Evolutionary conservation across 2,113 vertebrate genomes (phyloP).

Genomic region (Platysternon megacephalum): DNA sequence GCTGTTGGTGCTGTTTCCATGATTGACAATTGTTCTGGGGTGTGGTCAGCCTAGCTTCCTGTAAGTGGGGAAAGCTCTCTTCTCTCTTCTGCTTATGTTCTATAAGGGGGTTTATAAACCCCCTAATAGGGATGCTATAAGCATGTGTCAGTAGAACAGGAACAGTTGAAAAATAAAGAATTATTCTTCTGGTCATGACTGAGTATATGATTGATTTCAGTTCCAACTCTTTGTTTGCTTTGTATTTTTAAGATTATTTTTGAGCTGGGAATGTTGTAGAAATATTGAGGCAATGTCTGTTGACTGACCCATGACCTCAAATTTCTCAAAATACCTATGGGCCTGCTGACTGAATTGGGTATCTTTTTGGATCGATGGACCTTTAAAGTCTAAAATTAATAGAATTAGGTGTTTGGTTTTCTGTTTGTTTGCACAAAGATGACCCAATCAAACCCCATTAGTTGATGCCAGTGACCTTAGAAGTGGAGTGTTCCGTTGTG

Average conservation of each 20-base stretch:
- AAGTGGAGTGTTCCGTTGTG: background rate
- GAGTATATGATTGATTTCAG: background rate
- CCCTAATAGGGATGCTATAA: background rate
- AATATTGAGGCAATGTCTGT: background rate
- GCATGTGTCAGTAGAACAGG: background rate
- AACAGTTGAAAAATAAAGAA: background rate
- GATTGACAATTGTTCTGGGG: background rate
- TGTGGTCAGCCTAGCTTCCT: background rate
- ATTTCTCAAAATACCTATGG: background rate
- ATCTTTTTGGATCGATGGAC: background rate
- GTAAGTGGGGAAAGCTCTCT: background rate
- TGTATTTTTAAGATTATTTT: background rate
- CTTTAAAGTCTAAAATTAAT: background rate
- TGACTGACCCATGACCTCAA: background rate
- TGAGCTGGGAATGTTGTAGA: background rate
- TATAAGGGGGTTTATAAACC: background rate
- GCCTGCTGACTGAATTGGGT: background rate
- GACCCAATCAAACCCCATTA: background rate
- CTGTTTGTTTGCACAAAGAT: background rate
- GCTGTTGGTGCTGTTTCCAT: no score
- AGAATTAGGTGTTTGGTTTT: background rate
- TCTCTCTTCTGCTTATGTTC: background rate
- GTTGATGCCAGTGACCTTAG: background rate
- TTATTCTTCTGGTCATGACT: background rate
- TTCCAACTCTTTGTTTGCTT: background rate